Evolutionary conservation across 2,797 vertebrate genomes (phyloP), one percentile per base, ranked within the genome.

Genomic region (Poecilia velifera): DNA sequence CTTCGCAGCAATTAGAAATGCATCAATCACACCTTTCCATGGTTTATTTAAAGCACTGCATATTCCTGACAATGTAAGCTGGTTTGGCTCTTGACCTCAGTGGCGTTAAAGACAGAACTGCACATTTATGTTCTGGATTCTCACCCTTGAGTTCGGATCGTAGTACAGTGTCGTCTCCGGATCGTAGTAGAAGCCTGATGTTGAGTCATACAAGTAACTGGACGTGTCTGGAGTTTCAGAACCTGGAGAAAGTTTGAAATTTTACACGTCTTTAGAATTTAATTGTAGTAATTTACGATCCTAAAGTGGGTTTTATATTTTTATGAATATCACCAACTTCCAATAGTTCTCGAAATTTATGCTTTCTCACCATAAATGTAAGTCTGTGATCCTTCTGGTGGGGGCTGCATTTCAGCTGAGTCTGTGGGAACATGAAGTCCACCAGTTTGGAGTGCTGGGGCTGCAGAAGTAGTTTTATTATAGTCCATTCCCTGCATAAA

Each of bases 141-240:
- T 95, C 89, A 99, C 98, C 96, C 98, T 97, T 22, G 97, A 98
- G 89, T 94, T 97, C 0, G 97, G 97, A 85, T 99, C 98, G 74
- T 98, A 99, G 84, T 98, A 98, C 13, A 98, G 94, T 3, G 97
- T 98, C 6, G 98, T 97, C 93, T 97, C 96, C 0, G 98, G 98
- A 85, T 99, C 97, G 0, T 99, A 99, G 93, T 97, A 99, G 93
- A 97, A 98, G 77, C 98, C 98, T 46, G 98, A 99, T 12, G 98
- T 98, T 81, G 98, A 96, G 89, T 99, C 98, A 46, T 97, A 99
- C 84, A 99, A 95, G 86, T 99, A 99, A 53, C 95, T 97, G 78
- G 96, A 95, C 62, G 96, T 94, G 92, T 99, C 98, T 46, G 97
- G 97, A 41, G 95, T 94, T 68, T 97, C 98, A 93, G 95, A 83